A percentile compares a stretch with the other conserved stretches of the same genome.
Conservation (phyloP, 2,113 vertebrate genomes). For the Otus sunia region DNA sequence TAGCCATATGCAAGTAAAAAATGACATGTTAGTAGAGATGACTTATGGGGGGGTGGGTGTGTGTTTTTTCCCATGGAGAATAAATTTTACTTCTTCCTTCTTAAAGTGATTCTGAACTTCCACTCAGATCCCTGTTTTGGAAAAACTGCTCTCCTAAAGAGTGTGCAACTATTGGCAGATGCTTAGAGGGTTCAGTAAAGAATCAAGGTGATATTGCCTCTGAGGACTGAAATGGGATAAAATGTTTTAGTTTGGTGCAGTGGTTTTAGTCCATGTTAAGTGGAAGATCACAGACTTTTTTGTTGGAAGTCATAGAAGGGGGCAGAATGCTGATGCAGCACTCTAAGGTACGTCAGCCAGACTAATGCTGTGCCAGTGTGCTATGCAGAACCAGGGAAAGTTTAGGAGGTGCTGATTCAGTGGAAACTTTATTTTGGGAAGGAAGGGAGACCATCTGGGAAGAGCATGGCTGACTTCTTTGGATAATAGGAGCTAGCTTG, state of each 20-base stretch:
- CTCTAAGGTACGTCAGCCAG: neutral
- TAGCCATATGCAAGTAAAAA: neutral
- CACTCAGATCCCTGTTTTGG: neutral
- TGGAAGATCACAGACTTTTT: neutral
- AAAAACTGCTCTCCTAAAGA: neutral
- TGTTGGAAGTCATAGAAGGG: neutral
- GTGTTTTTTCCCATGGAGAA: neutral
- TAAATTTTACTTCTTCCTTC: neutral
- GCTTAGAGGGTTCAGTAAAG: neutral
- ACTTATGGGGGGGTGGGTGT: neutral
- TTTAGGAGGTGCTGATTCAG: neutral
- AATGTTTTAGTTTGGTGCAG: accelerated
- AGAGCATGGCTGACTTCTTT: neutral
- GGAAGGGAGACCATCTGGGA: neutral
- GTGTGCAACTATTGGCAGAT: neutral
- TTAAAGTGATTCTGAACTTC: neutral
- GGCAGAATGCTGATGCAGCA: neutral
- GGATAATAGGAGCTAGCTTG: neutral
- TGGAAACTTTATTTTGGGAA: neutral
- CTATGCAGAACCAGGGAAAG: accelerated
- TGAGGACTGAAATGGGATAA: neutral
- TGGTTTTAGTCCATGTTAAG: neutral
- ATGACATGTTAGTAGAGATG: neutral
- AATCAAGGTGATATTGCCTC: neutral
- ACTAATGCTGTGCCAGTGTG: accelerated